Conservation (phyloP, 2,113 vertebrate genomes). For the Blennius ocellaris region DNA sequence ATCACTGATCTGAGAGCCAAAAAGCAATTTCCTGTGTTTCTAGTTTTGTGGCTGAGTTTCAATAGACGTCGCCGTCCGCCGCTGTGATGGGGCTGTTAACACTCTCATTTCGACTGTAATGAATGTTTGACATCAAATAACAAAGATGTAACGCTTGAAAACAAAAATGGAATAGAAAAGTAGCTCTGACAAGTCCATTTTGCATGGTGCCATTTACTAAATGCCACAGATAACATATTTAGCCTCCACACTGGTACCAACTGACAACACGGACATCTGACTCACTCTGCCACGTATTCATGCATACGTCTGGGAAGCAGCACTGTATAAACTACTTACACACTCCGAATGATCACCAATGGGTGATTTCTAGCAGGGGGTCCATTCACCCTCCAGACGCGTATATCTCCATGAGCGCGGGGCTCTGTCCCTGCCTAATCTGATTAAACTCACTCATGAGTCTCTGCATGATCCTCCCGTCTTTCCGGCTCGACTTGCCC, state of each 20-base stretch:
- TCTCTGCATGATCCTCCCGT: slow-evolving; percentile 34
- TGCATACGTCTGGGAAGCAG: slow-evolving; percentile 12
- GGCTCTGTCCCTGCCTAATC: slow-evolving; percentile 61
- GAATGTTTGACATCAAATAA: slow-evolving; percentile 27
- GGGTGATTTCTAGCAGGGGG: slow-evolving; percentile 24
- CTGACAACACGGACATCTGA: slow-evolving; percentile 6
- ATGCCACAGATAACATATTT: slow-evolving; percentile 14
- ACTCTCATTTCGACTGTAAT: slow-evolving; percentile 42
- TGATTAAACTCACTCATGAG: slow-evolving; percentile 58
- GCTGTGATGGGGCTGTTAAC: slow-evolving; percentile 28
- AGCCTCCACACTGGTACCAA: slow-evolving; percentile 6
- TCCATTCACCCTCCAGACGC: slow-evolving; percentile 15
- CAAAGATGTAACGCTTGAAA: slow-evolving; percentile 17
- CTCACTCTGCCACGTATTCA: slow-evolving; percentile 24
- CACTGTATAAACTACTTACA: slow-evolving; percentile 17
- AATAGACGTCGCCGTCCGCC: slow-evolving; percentile 45
- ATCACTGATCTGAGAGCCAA: slow-evolving; percentile 37
- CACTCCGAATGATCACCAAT: slow-evolving; percentile 12
- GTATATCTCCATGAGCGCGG: slow-evolving; percentile 23
- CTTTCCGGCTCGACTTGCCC: slow-evolving; percentile 21
- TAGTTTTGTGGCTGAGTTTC: slow-evolving; percentile 40
- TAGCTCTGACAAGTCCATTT: slow-evolving; percentile 35
- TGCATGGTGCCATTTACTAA: slow-evolving; percentile 23
- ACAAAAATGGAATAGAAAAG: neutral
- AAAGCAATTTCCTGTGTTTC: slow-evolving; percentile 44